A percentile compares a stretch with the other conserved stretches of the same genome.
phyloP scores from a whole-genome alignment of 2,888 invertebrate species.

The Plemyria rubiginata region DNA sequence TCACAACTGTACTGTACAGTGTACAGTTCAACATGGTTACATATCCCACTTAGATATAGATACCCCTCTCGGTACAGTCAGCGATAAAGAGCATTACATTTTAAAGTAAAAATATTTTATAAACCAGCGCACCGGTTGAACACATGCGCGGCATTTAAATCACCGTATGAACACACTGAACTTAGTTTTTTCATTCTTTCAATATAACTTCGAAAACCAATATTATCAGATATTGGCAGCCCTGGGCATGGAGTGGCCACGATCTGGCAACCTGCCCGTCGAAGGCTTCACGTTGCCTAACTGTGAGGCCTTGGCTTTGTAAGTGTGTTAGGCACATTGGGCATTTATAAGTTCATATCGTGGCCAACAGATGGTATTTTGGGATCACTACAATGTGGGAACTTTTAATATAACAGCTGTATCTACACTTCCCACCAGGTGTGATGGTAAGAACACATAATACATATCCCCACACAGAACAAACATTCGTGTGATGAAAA shows the following conservation, averaged over 20 bases:
- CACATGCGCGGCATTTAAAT: neutral
- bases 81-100: neutral
- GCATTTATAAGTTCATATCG: neutral
- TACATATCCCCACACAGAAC: too few relatives aligned
- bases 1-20: too few relatives aligned
- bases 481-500: too few relatives aligned
- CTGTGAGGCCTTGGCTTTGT: conserved; percentile 2
- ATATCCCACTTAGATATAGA: too few relatives aligned
- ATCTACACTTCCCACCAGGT: too few relatives aligned
- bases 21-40: too few relatives aligned
- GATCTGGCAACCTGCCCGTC: conserved; percentile 10
- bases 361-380: neutral
- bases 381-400: too few relatives aligned
- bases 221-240: conserved; percentile 10
- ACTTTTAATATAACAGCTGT: too few relatives aligned
- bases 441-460: too few relatives aligned
- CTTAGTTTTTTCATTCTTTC: neutral
- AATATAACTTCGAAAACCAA: conserved; percentile 1
- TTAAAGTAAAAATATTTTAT: neutral
- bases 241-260: conserved; percentile 6
- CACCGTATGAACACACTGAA: neutral
- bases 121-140: neutral
- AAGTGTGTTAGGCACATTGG: conserved; percentile 1
- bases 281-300: neutral
- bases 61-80: too few relatives aligned